Conservation (phyloP, 2,113 vertebrate species). For the Scomber japonicus region DNA sequence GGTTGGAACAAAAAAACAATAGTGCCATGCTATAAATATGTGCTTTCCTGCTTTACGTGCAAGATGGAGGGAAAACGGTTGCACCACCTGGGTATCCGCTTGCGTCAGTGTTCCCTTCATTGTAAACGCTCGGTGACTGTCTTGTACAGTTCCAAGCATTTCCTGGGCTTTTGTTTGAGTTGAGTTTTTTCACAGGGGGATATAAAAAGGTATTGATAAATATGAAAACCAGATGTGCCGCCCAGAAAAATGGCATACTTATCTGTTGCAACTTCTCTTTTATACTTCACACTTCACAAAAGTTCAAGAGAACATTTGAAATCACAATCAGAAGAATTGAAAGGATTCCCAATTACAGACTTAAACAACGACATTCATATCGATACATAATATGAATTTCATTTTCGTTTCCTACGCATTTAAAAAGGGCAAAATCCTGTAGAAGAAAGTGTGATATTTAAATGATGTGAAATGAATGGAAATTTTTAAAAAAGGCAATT, state of each 20-base stretch:
- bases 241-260: constrained; percentile 50
- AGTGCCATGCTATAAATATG: constrained; percentile 44
- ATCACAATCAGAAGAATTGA: constrained; percentile 38
- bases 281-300: constrained; percentile 27
- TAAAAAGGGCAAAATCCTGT: neutral
- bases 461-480: neutral
- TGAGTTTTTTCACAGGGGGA: constrained; percentile 47
- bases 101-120: constrained; percentile 70
- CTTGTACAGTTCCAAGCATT: constrained; percentile 69
- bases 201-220: constrained; percentile 70
- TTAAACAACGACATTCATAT: constrained; percentile 11
- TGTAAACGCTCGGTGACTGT: constrained; percentile 47
- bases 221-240: constrained; percentile 82
- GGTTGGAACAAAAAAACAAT: constrained; percentile 61
- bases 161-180: constrained; percentile 73
- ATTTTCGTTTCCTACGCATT: neutral
- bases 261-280: constrained; percentile 11
- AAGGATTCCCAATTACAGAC: constrained; percentile 30
- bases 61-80: constrained; percentile 49
- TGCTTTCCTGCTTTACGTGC: constrained; percentile 56
- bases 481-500: neutral
- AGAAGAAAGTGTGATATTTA: neutral
- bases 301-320: constrained; percentile 5
- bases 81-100: constrained; percentile 67
- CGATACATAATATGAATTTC: neutral